A percentile compares a stretch with the other conserved stretches of the same genome.
These are phyloP conservation scores for Eustalomyia histrio DNA, from an alignment of 2,888 invertebrate genomes.

Conservation along the genomic window DNA sequence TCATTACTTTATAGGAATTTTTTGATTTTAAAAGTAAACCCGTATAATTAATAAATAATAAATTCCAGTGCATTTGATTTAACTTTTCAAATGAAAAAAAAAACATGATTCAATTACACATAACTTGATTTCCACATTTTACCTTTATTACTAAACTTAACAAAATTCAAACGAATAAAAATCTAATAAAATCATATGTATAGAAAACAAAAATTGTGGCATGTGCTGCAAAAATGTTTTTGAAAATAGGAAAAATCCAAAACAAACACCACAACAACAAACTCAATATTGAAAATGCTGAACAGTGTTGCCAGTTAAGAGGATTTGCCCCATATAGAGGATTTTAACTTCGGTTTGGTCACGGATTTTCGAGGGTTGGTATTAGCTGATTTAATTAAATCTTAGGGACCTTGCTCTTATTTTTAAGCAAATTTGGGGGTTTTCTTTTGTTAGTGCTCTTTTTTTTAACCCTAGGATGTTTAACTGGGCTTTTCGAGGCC, in stretches of 20 bases:
- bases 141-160: constrained; percentile 15
- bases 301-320: not conserved
- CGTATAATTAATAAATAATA: not conserved
- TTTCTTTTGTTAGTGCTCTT: no score
- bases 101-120: constrained; percentile 24
- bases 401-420: no score
- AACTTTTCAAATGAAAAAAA: not conserved
- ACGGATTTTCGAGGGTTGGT: no score
- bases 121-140: not conserved
- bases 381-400: no score
- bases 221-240: constrained; percentile 55
- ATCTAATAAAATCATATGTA: constrained; percentile 56
- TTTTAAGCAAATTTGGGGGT: no score
- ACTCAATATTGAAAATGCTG: constrained; percentile 40
- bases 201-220: constrained; percentile 57
- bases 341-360: no score
- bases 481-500: no score
- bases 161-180: constrained; percentile 10
- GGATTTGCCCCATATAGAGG: no score
- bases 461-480: no score
- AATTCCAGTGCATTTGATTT: not conserved
- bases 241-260: constrained; percentile 33
- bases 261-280: constrained; percentile 11
- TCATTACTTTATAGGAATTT: not conserved
- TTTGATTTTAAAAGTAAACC: not conserved